Base-by-base conservation (phyloP, 2,113 vertebrate species). In the Silurus meridionalis region DNA sequence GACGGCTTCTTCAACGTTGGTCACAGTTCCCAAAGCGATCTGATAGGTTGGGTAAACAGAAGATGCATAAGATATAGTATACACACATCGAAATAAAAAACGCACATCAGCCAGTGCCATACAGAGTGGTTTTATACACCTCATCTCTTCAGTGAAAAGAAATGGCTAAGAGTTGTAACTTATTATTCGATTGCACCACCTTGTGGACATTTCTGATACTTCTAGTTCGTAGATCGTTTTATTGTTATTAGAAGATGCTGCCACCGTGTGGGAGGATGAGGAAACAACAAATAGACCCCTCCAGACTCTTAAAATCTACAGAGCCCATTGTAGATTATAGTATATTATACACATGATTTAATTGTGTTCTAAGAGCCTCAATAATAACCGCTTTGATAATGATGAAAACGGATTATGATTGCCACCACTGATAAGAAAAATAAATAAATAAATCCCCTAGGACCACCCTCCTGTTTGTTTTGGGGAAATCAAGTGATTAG, bases 1-100 rank as follows among this genome's bases (percentile, higher is more conserved):
- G 91, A 99, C 97, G 66, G 97, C 98, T 94, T 99, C 98, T 90
- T 99, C 97, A 91, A 99, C 96, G 28, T 98, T 99, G 90, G 98
- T 99, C 82, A 99, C 97, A 0, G 98, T 98, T 89, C 98, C 98
- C 82, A 99, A 94, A 84, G 97, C 96, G 84, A 99, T 91, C 98
- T 99, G 75, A n/a, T 50, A 77, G 28, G 86, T 57, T 52, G 86
- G 2, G 28, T 50, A 37, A 37, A 23, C 72, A 83, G 48, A 17
- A 17, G 6, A 23, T 52, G 53, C 63, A 37, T 23, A 28, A 81
- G 37, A 60, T 28, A 61, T 13, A n/a, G 55, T 48, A 66, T 15
- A n/a, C 58, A 63, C 50, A 8, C 52, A 57, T 57, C 13, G 25
- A 55, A 21, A 0, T 60, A 8, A 2, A 80, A 5, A 61, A 61